These are phyloP conservation scores for Drosophila sucinea DNA, from an alignment of 1,140 invertebrate species.

Conservation along the genomic window DNA sequence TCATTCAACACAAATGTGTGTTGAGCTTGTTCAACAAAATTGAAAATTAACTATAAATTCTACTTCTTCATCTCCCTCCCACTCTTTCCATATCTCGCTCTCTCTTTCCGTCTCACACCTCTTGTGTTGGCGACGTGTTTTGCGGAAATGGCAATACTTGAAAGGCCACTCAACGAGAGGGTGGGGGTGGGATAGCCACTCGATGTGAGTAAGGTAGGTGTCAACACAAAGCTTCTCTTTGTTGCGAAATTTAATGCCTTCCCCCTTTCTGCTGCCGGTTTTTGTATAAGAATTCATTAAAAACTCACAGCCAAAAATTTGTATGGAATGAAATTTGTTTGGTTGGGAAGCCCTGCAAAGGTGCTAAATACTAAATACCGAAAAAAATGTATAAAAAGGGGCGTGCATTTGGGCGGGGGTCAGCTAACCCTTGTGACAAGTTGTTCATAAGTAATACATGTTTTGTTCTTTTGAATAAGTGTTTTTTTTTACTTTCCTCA, in stretches of 20 bases:
- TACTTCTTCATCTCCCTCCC: slow-evolving; percentile 3
- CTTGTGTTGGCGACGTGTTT: slow-evolving; percentile 26
- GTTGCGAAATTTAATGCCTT: slow-evolving; percentile 72
- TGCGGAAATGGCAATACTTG: slow-evolving; percentile 50
- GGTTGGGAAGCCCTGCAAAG: slow-evolving; percentile 65
- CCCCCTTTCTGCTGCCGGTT: neutral
- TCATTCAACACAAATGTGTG: slow-evolving; percentile 65
- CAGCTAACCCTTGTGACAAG: slow-evolving; percentile 66
- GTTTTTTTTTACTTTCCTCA: neutral
- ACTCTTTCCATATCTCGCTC: neutral
- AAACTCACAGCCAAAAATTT: slow-evolving; percentile 58
- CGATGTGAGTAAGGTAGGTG: slow-evolving; percentile 30
- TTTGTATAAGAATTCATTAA: slow-evolving; percentile 23
- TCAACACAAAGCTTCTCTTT: slow-evolving; percentile 61
- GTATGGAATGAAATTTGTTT: slow-evolving; percentile 58
- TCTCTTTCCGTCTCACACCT: neutral
- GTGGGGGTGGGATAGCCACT: neutral
- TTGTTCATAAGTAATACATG: slow-evolving; percentile 47
- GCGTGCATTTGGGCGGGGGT: neutral
- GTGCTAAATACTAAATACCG: slow-evolving; percentile 60
- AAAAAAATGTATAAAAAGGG: neutral
- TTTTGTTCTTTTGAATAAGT: slow-evolving; percentile 44
- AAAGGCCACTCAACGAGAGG: slow-evolving; percentile 29
- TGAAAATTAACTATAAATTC: slow-evolving; percentile 81
- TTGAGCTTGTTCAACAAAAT: slow-evolving; percentile 74